Conservation (phyloP, 92 coral and sea anemone genomes). For the Palythoa grandis region DNA sequence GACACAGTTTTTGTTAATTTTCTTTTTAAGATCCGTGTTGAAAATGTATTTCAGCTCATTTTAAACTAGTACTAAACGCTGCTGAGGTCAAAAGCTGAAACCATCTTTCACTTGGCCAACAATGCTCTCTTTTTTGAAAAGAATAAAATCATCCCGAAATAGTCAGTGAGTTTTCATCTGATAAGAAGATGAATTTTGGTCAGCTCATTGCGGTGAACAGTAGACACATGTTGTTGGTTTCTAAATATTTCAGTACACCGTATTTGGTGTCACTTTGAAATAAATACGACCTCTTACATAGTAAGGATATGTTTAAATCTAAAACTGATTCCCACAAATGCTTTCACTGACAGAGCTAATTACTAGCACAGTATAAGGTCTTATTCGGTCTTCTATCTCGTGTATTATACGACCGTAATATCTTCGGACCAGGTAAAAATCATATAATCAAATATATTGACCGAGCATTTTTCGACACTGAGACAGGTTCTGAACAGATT, state of each 20-base stretch:
- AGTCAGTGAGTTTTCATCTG: constrained; percentile 32
- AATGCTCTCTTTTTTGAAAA: neutral
- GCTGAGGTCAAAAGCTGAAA: neutral
- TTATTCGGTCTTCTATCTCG: neutral
- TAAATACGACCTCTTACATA: neutral
- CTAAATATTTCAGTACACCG: constrained; percentile 3
- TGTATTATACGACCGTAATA: neutral
- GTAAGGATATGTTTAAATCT: neutral
- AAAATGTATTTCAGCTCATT: neutral
- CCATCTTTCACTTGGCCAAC: neutral
- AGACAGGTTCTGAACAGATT: neutral
- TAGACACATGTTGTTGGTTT: neutral
- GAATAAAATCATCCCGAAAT: neutral
- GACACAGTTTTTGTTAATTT: constrained; percentile 18
- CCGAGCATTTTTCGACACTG: neutral
- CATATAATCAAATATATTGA: neutral
- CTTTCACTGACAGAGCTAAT: neutral
- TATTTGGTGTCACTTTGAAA: neutral
- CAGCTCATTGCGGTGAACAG: neutral
- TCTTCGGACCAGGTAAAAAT: neutral
- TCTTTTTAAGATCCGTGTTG: neutral
- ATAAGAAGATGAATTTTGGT: constrained; percentile 3
- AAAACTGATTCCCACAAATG: neutral
- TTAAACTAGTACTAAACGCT: neutral
- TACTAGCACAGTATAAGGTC: neutral